phyloP scores from a whole-genome alignment of 2,888 invertebrate species.

The Helicoverpa assulta region DNA sequence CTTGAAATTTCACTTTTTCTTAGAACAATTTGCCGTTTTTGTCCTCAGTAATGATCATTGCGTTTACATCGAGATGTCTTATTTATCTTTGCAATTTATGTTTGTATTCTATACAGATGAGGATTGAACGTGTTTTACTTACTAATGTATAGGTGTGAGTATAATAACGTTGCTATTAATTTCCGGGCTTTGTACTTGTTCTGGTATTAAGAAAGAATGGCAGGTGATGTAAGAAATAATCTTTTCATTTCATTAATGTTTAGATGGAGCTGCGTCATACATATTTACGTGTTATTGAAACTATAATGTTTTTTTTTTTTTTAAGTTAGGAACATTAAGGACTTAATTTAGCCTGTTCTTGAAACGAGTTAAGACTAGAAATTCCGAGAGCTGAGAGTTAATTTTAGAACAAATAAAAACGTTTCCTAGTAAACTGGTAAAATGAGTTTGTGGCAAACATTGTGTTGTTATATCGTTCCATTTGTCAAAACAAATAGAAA shows the following conservation, averaged over 20 bases:
- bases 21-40: constrained; percentile 70
- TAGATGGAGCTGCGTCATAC: constrained; percentile 43
- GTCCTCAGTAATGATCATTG: constrained; percentile 65
- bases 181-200: constrained; percentile 59
- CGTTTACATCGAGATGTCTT: constrained; percentile 71
- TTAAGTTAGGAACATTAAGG: background rate
- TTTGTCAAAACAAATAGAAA: constrained; percentile 19
- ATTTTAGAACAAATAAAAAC: background rate
- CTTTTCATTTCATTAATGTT: constrained; percentile 40
- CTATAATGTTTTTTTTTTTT: constrained; percentile 17
- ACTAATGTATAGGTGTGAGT: constrained; percentile 52
- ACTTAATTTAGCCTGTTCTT: constrained; percentile 1
- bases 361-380: background rate
- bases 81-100: constrained; percentile 68
- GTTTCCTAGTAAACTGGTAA: background rate
- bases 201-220: constrained; percentile 46
- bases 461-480: background rate
- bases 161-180: constrained; percentile 51
- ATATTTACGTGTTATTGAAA: constrained; percentile 39
- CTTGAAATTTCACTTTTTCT: constrained; percentile 74
- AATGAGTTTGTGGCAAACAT: background rate
- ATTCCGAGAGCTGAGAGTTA: background rate
- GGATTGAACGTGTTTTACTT: constrained; percentile 42
- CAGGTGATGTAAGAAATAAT: constrained; percentile 37
- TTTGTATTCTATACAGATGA: constrained; percentile 61